Evolutionary conservation across 1,140 invertebrate species (phyloP), one percentile per base, ranked within the genome.

Genomic region (Aphelinus certus): DNA sequence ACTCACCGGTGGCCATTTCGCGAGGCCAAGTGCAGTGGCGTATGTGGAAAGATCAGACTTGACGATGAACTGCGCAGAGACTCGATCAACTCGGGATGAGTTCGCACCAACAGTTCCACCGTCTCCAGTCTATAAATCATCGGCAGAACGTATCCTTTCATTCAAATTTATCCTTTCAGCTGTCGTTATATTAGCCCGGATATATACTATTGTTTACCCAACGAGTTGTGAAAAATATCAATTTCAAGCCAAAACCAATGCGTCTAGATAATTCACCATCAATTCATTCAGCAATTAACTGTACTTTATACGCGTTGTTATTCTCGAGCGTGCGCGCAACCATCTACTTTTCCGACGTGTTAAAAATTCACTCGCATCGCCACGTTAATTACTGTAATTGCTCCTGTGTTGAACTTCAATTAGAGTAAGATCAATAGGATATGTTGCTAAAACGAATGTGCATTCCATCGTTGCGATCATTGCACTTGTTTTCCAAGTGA

Each of bases 21-120:
- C 79, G 96, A 96, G 70, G 97, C 97, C 77, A 97, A 89, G 88
- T 99, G 97, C 3, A 99, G 90, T 42, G 97, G 97, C 1, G 97
- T 97, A 80, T 97, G 94, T 9, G 92, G 91, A 81, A 94, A 93
- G 72, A 93, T 88, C 80, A 88, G 83, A 77, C 88, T 87, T 79
- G 90, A 90, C 81, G 92, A 85, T 49, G 90, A 89, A 77, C 87
- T 89, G 76, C 90, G 89, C 82, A 93, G 89, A 72, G 91, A 91
- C 78, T 93, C 91, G 73, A 95, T 91, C 75, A 96, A 87, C 84
- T 93, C 92, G 4, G 95, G 93, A 88, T 95, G 92, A 48, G 92
- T 93, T 77, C 92, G 90, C 55, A 98, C 91, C 76, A 98, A 87
- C 77, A 95, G 89, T 85, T 96, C 93, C 53, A 98, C 96, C 2